Conservation (phyloP, 2,888 invertebrate genomes). For the Cosmia pyralina region DNA sequence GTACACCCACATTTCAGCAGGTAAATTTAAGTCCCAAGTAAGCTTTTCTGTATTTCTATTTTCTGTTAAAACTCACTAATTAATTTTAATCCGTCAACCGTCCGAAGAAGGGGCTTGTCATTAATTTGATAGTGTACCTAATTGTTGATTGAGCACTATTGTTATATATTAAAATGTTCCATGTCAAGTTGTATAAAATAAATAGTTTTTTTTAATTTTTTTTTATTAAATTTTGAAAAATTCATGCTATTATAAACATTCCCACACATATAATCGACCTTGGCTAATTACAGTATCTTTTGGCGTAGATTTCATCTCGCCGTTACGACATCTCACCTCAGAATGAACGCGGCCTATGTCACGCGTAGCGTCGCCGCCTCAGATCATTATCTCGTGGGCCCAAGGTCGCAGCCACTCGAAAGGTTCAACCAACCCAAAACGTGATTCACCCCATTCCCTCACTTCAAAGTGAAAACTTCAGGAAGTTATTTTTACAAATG, state of each 20-base stretch:
- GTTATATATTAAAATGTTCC: no score
- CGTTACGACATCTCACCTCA: constrained; percentile 42
- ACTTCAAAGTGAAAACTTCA: constrained; percentile 33
- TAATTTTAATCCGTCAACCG: background rate
- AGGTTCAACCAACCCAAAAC: constrained; percentile 53
- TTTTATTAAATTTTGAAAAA: background rate
- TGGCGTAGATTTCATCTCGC: constrained; percentile 49
- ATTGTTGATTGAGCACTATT: no score
- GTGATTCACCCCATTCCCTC: constrained; percentile 55
- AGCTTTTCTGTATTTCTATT: no score
- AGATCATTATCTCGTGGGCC: constrained; percentile 68
- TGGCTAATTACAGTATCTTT: constrained; percentile 41
- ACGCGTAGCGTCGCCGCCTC: constrained; percentile 60
- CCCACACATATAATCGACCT: constrained; percentile 46
- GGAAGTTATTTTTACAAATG: constrained; percentile 38
- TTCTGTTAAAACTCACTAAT: background rate
- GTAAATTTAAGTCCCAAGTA: no score
- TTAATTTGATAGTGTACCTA: no score
- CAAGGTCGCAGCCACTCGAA: constrained; percentile 69
- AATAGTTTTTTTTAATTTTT: no score
- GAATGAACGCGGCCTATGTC: constrained; percentile 58
- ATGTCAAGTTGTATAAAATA: no score
- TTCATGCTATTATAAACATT: constrained; percentile 1
- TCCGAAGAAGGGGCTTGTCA: background rate
- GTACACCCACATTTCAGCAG: no score